Conservation (phyloP, 2,113 vertebrate genomes). For the Cyanoderma ruficeps region DNA sequence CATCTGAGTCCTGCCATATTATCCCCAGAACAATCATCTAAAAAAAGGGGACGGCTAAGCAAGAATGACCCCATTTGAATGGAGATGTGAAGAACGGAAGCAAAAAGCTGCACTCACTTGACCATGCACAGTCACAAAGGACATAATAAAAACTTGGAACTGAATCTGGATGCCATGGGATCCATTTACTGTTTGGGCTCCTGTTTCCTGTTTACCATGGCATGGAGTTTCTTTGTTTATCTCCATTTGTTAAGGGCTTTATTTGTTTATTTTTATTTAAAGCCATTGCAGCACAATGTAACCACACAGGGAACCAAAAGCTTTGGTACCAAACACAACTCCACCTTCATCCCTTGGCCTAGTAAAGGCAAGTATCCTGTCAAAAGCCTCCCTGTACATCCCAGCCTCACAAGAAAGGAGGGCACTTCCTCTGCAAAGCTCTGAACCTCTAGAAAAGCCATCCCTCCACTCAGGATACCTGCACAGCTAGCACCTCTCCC, state of each 20-base stretch:
- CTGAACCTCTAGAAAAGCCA: neutral
- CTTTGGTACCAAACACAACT: neutral
- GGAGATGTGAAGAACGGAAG: neutral
- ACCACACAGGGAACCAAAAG: neutral
- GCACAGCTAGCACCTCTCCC: neutral
- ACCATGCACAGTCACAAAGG: fast-evolving
- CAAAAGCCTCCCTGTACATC: neutral
- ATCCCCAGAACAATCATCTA: neutral
- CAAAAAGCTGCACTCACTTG: neutral
- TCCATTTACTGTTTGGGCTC: too few relatives aligned
- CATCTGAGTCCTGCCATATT: neutral
- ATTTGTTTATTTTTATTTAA: neutral
- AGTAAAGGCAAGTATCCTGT: neutral
- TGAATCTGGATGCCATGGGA: fast-evolving
- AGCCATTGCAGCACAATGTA: neutral
- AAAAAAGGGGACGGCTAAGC: neutral
- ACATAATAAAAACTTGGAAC: neutral
- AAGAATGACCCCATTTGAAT: neutral
- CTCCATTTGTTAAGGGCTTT: neutral
- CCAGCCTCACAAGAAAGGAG: neutral
- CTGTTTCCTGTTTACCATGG: neutral
- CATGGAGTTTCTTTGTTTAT: neutral
- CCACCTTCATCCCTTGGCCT: neutral
- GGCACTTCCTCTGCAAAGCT: neutral
- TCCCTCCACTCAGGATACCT: neutral